Percentiles rank a stretch among this genome's conserved stretches.
Conservation (phyloP, 1,140 invertebrate genomes). For the Magallana gigas region DNA sequence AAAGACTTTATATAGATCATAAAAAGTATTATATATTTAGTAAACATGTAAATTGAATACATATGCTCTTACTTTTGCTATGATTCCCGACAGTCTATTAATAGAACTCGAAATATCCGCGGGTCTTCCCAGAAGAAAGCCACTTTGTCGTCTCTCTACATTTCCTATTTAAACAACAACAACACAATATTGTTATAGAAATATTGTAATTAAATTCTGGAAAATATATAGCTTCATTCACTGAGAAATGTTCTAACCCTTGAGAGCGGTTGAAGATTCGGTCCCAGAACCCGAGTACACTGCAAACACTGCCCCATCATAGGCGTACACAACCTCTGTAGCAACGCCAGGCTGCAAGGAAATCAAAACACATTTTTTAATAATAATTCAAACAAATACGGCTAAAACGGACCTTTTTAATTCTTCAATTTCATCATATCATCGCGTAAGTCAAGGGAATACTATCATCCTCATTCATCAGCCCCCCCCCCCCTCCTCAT, state of each 20-base stretch:
- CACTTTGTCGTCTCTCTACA: constrained; percentile 5
- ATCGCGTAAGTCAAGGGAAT: too few species aligned
- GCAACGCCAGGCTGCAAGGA: not conserved
- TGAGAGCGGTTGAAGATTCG: not conserved
- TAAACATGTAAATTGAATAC: too few species aligned
- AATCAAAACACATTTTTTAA: not conserved
- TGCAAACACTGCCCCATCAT: constrained; percentile 4
- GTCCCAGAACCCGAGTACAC: constrained; percentile 7
- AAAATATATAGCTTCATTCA: too few species aligned
- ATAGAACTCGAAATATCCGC: not conserved
- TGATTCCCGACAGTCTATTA: constrained; percentile 14
- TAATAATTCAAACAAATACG: too few species aligned
- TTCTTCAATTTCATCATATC: too few species aligned
- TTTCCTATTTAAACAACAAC: not conserved
- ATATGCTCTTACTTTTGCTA: constrained; percentile 3
- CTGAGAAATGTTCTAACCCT: not conserved
- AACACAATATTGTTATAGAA: not conserved
- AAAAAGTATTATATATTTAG: too few species aligned
- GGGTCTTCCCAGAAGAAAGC: not conserved
- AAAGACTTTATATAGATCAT: too few species aligned
- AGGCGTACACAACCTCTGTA: constrained; percentile 21
- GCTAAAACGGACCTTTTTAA: too few species aligned
- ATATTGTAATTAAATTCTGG: too few species aligned
- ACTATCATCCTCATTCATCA: too few species aligned
- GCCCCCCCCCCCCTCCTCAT: too few species aligned